Conservation (phyloP, 1,140 invertebrate genomes). For the Heterodera carotae region DNA sequence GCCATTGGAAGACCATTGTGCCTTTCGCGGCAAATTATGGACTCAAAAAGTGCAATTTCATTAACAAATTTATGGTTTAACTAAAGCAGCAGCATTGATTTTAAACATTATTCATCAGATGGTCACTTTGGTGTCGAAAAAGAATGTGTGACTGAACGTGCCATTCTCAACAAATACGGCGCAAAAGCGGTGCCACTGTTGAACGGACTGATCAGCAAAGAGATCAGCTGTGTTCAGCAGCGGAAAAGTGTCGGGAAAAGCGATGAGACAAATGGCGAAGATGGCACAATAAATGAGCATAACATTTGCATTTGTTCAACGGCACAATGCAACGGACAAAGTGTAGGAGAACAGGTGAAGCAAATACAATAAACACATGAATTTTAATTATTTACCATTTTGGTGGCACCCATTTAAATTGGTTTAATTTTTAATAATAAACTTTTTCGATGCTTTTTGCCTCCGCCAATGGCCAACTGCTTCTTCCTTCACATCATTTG, state of each 20-base stretch:
- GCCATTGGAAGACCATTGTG: constrained; percentile 42
- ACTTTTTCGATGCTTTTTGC: too few relatives aligned
- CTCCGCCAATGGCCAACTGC: too few relatives aligned
- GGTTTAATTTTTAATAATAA: too few relatives aligned
- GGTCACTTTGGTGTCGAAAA: constrained; percentile 52
- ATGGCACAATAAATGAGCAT: constrained; percentile 24
- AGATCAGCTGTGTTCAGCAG: constrained; percentile 14
- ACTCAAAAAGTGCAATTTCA: constrained; percentile 36
- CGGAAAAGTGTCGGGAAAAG: constrained; percentile 26
- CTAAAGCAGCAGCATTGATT: constrained; percentile 15
- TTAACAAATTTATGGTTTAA: not conserved
- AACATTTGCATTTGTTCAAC: constrained; percentile 50
- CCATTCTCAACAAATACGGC: constrained; percentile 40
- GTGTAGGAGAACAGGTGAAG: constrained; percentile 43
- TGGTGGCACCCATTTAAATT: too few relatives aligned
- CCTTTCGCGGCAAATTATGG: constrained; percentile 52
- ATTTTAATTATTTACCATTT: too few relatives aligned
- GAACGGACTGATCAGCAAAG: constrained; percentile 30
- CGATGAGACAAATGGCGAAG: constrained; percentile 39
- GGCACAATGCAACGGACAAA: constrained; percentile 46
- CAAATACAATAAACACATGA: not conserved
- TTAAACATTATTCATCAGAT: constrained; percentile 24
- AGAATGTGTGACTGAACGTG: constrained; percentile 50
- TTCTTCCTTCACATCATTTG: too few relatives aligned
- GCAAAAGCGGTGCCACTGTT: constrained; percentile 28